phyloP scores from a whole-genome alignment of 2,888 invertebrate genomes.

The Drosophila nigricruria region DNA sequence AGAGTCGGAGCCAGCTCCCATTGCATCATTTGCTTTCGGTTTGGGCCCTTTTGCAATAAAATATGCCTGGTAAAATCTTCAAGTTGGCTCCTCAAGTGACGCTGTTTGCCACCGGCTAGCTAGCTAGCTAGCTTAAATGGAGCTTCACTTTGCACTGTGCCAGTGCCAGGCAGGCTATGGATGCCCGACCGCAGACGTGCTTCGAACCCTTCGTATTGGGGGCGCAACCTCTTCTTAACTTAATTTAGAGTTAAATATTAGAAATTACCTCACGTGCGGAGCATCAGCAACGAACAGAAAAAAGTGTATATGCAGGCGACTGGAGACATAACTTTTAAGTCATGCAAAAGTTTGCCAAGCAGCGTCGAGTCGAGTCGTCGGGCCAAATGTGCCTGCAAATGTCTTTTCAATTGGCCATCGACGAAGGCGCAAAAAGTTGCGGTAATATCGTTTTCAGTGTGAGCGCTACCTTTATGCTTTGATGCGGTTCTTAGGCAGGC shows the following conservation, averaged over 20 bases:
- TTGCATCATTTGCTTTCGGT: constrained; percentile 41
- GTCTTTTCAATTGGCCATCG: constrained; percentile 81
- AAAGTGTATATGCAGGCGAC: constrained; percentile 1
- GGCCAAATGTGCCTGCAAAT: constrained; percentile 75
- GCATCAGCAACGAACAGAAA: constrained; percentile 37
- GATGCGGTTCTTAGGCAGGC: constrained; percentile 79
- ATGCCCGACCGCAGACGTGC: constrained; percentile 57
- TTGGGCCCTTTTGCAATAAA: constrained; percentile 73
- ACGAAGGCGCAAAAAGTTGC: constrained; percentile 68
- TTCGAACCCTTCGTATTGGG: constrained; percentile 39
- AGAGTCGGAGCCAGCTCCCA: constrained; percentile 12
- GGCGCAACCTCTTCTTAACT: constrained; percentile 60
- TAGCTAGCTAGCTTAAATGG: constrained; percentile 16
- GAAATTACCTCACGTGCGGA: constrained; percentile 80
- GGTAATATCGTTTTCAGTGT: constrained; percentile 66
- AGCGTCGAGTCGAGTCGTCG: constrained; percentile 19
- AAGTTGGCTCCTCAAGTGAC: constrained; percentile 44
- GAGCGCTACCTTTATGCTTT: constrained; percentile 48
- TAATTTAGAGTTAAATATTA: constrained; percentile 80
- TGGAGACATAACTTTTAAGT: constrained; percentile 75
- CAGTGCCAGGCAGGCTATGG: constrained; percentile 3
- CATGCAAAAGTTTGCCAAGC: constrained; percentile 64
- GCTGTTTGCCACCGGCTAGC: constrained; percentile 19
- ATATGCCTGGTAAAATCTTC: constrained; percentile 82
- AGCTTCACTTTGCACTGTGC: neutral